Percentiles rank a stretch among this genome's conserved stretches.
These are phyloP conservation scores for Cynocephalus volans DNA, from an alignment of 2,113 vertebrate genomes.

Conservation along the genomic window DNA sequence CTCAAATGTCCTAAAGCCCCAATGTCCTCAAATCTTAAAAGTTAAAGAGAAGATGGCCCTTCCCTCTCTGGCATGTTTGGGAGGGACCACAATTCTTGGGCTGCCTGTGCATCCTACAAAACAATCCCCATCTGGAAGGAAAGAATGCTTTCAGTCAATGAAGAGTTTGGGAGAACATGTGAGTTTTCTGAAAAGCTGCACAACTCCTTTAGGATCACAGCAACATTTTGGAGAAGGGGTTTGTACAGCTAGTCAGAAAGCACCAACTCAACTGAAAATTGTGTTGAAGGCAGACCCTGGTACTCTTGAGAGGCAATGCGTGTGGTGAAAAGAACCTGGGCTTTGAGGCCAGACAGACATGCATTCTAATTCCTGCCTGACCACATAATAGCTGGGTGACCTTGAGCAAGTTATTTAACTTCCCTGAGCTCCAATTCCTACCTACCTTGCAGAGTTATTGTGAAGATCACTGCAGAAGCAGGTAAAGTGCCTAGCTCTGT, in stretches of 20 bases:
- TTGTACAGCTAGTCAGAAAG: background rate
- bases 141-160: background rate
- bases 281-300: background rate
- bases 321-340: background rate
- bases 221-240: background rate
- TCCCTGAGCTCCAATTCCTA: constrained; percentile 45
- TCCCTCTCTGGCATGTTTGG: background rate
- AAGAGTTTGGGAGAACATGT: background rate
- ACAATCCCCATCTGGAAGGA: background rate
- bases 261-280: constrained; percentile 7
- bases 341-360: background rate
- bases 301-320: background rate
- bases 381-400: constrained; percentile 8
- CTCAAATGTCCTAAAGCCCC: constrained; percentile 12
- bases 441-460: constrained; percentile 64
- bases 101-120: constrained; percentile 16
- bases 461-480: background rate
- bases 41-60: background rate
- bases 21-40: background rate
- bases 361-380: background rate
- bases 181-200: constrained; percentile 24
- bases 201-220: background rate
- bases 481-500: constrained; percentile 39
- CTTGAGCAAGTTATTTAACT: constrained; percentile 79
- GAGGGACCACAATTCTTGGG: background rate